phyloP scores from a whole-genome alignment of 2,113 vertebrate species.

The Nothoprocta pentlandii region DNA sequence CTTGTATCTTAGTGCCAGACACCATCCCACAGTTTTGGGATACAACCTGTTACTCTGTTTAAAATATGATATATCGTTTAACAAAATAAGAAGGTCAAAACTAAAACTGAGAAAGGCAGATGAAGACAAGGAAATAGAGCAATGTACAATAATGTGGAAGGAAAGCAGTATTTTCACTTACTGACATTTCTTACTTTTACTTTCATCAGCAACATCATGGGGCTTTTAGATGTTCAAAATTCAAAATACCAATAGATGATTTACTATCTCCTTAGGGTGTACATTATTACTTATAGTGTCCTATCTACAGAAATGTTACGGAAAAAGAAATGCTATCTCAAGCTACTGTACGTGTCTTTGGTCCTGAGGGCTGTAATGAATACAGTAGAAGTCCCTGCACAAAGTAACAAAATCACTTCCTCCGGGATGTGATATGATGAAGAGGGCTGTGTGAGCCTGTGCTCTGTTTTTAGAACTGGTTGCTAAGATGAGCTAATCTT shows the following conservation, averaged over 20 bases:
- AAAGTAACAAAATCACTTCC: slow-evolving; percentile 68
- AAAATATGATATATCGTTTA: not conserved
- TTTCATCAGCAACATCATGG: not conserved
- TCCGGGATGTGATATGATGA: slow-evolving; percentile 11
- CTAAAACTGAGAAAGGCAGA: not conserved
- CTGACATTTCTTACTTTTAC: not conserved
- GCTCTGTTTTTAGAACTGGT: slow-evolving; percentile 43
- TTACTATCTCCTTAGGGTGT: not conserved
- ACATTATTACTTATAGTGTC: not conserved
- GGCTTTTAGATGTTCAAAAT: not conserved
- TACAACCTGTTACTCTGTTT: not conserved
- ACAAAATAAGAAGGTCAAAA: not conserved
- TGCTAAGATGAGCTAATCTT: slow-evolving; percentile 33
- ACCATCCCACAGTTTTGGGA: fast-evolving
- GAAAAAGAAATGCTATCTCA: slow-evolving; percentile 16
- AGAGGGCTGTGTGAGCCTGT: not conserved
- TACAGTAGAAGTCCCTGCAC: slow-evolving; percentile 19
- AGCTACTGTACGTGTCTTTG: not conserved
- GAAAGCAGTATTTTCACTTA: not conserved
- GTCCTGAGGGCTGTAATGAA: slow-evolving; percentile 48
- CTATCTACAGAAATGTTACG: not conserved
- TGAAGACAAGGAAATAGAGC: not conserved
- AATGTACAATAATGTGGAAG: not conserved
- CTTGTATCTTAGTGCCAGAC: not conserved
- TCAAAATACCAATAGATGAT: not conserved